These are phyloP conservation scores for Chlamydotis undulata DNA, from an alignment of 2,113 vertebrate species.

Conservation along the genomic window DNA sequence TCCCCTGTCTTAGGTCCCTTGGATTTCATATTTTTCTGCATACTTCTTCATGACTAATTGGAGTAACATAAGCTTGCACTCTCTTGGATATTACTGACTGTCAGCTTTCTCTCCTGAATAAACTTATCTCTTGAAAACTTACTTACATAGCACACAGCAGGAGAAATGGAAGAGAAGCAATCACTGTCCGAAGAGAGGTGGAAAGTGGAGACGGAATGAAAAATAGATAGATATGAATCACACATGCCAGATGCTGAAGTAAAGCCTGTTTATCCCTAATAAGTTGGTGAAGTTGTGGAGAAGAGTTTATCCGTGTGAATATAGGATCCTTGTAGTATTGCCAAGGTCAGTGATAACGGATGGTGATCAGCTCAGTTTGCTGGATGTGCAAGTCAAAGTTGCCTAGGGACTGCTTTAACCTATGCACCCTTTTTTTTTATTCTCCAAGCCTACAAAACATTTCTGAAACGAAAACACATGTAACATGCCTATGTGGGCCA, in stretches of 20 bases:
- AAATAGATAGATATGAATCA: constrained; percentile 56
- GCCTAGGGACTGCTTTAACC: constrained; percentile 40
- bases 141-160: constrained; percentile 33
- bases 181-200: constrained; percentile 27
- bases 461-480: not conserved
- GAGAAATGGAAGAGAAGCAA: constrained; percentile 45
- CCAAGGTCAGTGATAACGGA: constrained; percentile 26
- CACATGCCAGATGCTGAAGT: constrained; percentile 40
- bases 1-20: not conserved
- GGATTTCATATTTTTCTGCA: constrained; percentile 21
- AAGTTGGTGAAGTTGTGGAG: not conserved
- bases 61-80: constrained; percentile 31
- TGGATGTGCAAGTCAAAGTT: constrained; percentile 24
- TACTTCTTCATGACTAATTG: constrained; percentile 49
- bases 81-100: constrained; percentile 28
- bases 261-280: constrained; percentile 59
- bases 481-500: not conserved
- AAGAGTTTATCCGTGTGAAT: constrained; percentile 37
- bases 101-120: constrained; percentile 31
- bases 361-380: constrained; percentile 13
- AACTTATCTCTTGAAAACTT: constrained; percentile 48
- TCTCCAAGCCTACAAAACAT: not conserved
- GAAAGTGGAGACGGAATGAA: constrained; percentile 32
- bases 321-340: constrained; percentile 1
- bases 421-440: not conserved